Percentiles rank a stretch among this genome's conserved stretches.
phyloP scores from a whole-genome alignment of 2,888 invertebrate genomes.

The Polia nebulosa region DNA sequence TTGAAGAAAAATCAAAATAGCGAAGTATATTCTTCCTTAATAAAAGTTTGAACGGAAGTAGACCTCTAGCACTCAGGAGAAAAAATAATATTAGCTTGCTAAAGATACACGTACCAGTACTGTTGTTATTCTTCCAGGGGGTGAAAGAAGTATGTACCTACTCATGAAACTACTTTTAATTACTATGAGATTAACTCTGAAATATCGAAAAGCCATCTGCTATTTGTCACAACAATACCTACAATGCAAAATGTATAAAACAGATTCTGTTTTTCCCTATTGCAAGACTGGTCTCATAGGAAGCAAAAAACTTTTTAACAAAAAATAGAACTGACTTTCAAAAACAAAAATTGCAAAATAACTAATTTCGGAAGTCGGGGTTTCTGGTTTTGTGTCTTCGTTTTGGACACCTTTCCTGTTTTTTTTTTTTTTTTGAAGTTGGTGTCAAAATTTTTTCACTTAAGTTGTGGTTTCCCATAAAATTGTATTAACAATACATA shows the following conservation, averaged over 20 bases:
- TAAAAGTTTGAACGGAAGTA: background rate
- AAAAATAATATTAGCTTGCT: background rate
- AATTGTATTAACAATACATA: too few species aligned
- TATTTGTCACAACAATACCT: background rate
- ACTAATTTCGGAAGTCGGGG: too few species aligned
- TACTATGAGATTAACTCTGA: background rate
- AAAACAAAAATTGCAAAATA: too few species aligned
- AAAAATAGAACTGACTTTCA: too few species aligned
- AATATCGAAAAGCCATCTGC: background rate
- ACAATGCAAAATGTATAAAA: background rate
- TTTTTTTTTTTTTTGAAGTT: too few species aligned
- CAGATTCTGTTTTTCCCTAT: background rate
- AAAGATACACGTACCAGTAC: background rate
- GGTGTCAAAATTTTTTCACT: too few species aligned
- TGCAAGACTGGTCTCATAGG: background rate
- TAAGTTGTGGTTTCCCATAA: too few species aligned
- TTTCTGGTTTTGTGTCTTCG: too few species aligned
- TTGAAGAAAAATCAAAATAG: background rate
- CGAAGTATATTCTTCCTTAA: background rate
- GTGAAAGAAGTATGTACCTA: background rate
- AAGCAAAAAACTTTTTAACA: background rate
- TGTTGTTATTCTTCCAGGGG: background rate
- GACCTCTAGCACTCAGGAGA: background rate
- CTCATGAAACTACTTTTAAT: background rate
- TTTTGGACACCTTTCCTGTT: too few species aligned